Conservation (phyloP, 1,140 invertebrate genomes). For the Paramacrobiotus metropolitanus region DNA sequence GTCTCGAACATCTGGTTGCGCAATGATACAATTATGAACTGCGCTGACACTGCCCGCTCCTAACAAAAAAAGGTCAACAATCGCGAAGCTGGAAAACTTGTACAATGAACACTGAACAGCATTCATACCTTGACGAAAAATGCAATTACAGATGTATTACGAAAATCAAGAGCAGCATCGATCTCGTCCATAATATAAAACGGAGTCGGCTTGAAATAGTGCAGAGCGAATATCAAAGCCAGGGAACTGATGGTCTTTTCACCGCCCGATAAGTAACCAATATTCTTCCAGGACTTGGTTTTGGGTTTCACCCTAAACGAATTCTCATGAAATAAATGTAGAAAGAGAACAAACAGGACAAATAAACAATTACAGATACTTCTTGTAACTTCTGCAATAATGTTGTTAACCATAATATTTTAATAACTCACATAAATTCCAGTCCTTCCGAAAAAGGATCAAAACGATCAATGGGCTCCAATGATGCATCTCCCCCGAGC, state of each 20-base stretch:
- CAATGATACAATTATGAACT: conserved; percentile 94
- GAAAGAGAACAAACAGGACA: too few species aligned
- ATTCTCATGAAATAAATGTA: too few species aligned
- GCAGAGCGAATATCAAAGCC: conserved; percentile 89
- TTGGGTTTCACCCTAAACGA: conserved; percentile 74
- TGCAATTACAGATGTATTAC: conserved; percentile 96
- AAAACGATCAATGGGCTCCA: conserved; percentile 77
- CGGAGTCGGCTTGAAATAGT: conserved; percentile 93
- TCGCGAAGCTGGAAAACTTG: too few species aligned
- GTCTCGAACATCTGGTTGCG: conserved; percentile 95
- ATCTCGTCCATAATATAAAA: conserved; percentile 99
- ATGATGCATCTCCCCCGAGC: conserved; percentile 77
- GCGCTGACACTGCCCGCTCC: conserved; percentile 86
- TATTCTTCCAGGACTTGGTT: conserved; percentile 96
- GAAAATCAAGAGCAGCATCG: conserved; percentile 92
- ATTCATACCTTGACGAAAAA: conserved; percentile 69
- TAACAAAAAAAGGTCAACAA: conserved; percentile 23
- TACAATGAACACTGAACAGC: conserved; percentile 9
- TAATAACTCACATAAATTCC: conserved; percentile 32
- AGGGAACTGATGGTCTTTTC: conserved; percentile 94
- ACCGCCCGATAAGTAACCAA: conserved; percentile 89
- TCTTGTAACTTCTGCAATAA: not conserved
- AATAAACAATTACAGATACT: not conserved
- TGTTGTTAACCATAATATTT: not conserved
- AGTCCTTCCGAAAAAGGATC: conserved; percentile 93